Evolutionary conservation across 1,140 invertebrate genomes (phyloP), one percentile per base, ranked within the genome.

Genomic region (Augochlora pura): DNA sequence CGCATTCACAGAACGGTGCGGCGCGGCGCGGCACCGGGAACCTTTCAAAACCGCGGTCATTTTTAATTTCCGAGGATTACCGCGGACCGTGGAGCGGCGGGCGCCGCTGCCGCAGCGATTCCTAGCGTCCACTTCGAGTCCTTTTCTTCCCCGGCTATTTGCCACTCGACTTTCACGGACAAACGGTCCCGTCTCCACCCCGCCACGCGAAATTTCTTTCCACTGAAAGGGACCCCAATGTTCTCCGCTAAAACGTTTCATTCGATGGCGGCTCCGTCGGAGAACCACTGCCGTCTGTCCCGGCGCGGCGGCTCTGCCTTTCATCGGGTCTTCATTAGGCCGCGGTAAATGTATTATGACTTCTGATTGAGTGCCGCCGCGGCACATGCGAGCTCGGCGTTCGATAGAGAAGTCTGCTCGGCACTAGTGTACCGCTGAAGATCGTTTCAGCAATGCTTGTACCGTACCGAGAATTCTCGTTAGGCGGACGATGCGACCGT

Each of bases 61-160:
- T 93, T 93, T 93, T 93, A 91, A 93, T 93, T 93, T 93, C 82
- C 89, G 74, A 89, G 92, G 92, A 93, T 93, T 93, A 93, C 77
- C 65, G 74, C 25, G 25, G 62, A 76, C 78, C 32, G 64, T 27
- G 18, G 57, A 49, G 27, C 27, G 46, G 27, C 65, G 14, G 14
- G 32, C 32, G 32, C 1, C 1, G 32, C 6, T n/a, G n/a, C n/a
- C n/a, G n/a, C 57, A 10, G n/a, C 69, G 49, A 39, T 52, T 52
- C 38, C 16, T 27, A 2, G 21, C 5, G 42, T 49, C 63, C 49
- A 64, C 57, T 52, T 10, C 0, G 23, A 14, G 25, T 57, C 70
- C 38, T 63, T 85, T 77, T 46, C 42, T 59, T 68, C 23, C 46
- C 16, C 59, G 52, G 57, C 74, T 86, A 60, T 86, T 86, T 86